Evolutionary conservation across 2,113 vertebrate species (phyloP).

Genomic region (Tringa solitaria): DNA sequence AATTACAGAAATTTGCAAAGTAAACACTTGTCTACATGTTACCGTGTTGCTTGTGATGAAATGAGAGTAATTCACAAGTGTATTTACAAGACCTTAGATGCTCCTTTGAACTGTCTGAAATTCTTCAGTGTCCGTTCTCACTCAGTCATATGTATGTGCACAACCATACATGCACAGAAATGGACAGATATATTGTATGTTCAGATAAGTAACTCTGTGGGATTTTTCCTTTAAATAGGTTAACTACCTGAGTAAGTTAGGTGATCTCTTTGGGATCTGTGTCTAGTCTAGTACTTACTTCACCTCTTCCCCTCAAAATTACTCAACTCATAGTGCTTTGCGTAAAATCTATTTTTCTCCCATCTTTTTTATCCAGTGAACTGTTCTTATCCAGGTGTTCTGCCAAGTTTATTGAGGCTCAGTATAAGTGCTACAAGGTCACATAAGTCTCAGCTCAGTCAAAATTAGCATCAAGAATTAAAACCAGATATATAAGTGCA

Average conservation of each 20-base stretch:
- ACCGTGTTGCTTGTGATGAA: not conserved
- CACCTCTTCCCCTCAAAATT: not conserved
- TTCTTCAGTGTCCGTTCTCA: not conserved
- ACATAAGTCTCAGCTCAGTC: not conserved
- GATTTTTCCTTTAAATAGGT: not conserved
- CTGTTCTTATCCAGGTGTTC: not conserved
- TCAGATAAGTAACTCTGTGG: not conserved
- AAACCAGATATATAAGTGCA: not conserved
- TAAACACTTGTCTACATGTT: not conserved
- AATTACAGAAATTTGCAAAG: not conserved
- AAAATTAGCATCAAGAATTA: not conserved
- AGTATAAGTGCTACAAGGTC: not conserved
- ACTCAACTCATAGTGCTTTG: not conserved
- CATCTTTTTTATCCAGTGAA: not conserved
- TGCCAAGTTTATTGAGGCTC: not conserved
- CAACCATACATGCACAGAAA: not conserved
- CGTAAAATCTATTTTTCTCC: not conserved
- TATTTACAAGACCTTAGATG: not conserved
- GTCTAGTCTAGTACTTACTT: not conserved
- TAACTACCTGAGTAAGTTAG: not conserved
- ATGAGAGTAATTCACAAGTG: not conserved
- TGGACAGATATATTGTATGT: not conserved
- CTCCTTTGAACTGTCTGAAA: not conserved
- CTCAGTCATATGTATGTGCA: not conserved
- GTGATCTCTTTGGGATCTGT: not conserved